Evolutionary conservation across 2,113 vertebrate genomes (phyloP), one percentile per base, ranked within the genome.

Genomic region (Albula glossodonta): DNA sequence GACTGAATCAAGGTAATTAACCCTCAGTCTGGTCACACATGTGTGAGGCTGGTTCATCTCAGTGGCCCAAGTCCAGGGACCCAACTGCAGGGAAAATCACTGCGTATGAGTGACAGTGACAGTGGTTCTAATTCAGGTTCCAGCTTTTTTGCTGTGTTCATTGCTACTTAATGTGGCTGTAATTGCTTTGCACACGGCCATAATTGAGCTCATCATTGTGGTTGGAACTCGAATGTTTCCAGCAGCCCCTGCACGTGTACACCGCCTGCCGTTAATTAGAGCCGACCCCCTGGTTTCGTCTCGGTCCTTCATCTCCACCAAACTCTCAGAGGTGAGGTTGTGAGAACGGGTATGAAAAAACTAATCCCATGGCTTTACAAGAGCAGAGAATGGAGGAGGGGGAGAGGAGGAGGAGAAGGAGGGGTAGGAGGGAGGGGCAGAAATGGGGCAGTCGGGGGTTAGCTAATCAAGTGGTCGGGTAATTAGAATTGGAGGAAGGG

Each of bases 361-460:
- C 90, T 91, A 90, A 91, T 92, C 92, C 91, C 82, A 83, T 89
- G 89, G 90, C 91, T 92, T 92, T 93, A 92, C 91, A 92, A 93
- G 90, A 83, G 88, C 85, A 89, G 88, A 78, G 0, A 2, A 84
- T 31, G 66, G 80, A 81, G 85, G 85, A 80, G 70, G 81, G 88
- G 22, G 78, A 12, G n/a, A 31, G 50, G 60, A 83, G 86, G 89
- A 82, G 66, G 52, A 70, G 51, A 19, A 86, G 83, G 31, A 83
- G 66, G 50, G 88, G 53, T 82, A 88, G 84, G 87, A 87, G 19
- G 60, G 79, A 80, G 84, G 82, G 49, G 85, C 52, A 70, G 52
- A 77, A 51, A 17, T 19, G 84, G 51, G 77, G 8, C 22, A 17
- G 77, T 49, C 31, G 84, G 50, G 51, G 83, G 83, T 57, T 15